These are phyloP conservation scores for Venustaconcha ellipsiformis DNA, from an alignment of 1,140 invertebrate species.

Conservation along the genomic window DNA sequence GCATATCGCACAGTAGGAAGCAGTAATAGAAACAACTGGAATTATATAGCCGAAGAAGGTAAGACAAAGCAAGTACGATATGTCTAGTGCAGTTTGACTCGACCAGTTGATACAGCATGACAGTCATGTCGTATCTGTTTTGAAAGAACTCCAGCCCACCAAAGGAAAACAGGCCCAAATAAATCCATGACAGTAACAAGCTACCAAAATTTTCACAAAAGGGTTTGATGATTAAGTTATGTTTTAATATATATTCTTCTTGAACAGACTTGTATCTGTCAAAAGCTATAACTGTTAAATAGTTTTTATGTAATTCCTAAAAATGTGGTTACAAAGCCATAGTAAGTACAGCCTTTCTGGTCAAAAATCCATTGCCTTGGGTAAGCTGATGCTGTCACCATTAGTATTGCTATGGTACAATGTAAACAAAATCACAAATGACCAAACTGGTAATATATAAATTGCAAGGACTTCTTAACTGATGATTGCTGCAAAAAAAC, in stretches of 20 bases:
- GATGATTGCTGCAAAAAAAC: too few relatives aligned
- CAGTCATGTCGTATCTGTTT: conserved; percentile 8
- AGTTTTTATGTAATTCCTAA: conserved; percentile 1
- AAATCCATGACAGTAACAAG: neutral
- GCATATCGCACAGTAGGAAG: too few relatives aligned
- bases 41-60: conserved; percentile 6
- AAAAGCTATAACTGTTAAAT: conserved; percentile 7
- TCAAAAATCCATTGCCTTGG: too few relatives aligned
- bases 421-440: too few relatives aligned
- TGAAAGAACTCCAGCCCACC: conserved; percentile 24
- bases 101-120: conserved; percentile 19
- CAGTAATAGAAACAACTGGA: conserved; percentile 13
- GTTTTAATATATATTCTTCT: neutral
- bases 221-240: neutral
- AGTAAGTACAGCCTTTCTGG: conserved; percentile 18
- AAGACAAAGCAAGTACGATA: conserved; percentile 12
- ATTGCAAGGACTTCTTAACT: too few relatives aligned
- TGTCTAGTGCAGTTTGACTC: neutral
- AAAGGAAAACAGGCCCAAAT: conserved; percentile 21
- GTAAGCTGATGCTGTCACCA: too few relatives aligned
- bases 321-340: conserved; percentile 22
- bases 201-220: neutral
- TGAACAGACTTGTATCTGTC: conserved; percentile 14
- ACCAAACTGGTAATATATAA: too few relatives aligned
- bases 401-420: too few relatives aligned